These are phyloP conservation scores for Ceratina australensis DNA, from an alignment of 1,140 invertebrate genomes.

Conservation along the genomic window DNA sequence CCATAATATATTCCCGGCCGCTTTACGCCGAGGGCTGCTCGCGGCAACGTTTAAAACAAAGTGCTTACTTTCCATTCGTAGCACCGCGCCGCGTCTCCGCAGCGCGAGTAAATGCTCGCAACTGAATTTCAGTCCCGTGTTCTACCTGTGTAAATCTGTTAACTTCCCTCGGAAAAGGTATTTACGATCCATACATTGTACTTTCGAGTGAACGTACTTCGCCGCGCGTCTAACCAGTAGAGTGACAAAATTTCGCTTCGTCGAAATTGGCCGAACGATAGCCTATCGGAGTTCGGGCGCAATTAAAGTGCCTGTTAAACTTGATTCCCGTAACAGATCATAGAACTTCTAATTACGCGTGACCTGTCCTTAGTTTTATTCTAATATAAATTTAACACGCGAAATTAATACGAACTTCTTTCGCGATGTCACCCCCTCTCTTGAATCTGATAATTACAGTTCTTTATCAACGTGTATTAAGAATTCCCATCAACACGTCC, in stretches of 20 bases:
- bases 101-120: slow-evolving; percentile 19
- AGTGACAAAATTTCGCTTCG: neutral
- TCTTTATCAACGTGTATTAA: no score
- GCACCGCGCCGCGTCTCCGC: neutral
- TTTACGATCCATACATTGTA: slow-evolving; percentile 12
- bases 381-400: no score
- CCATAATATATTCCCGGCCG: slow-evolving; percentile 28
- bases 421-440: no score
- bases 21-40: slow-evolving; percentile 11
- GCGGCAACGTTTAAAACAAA: slow-evolving; percentile 43
- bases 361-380: no score
- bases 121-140: slow-evolving; percentile 17
- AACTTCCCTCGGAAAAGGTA: slow-evolving; percentile 11
- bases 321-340: no score
- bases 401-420: no score
- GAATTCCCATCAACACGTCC: no score
- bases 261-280: slow-evolving; percentile 12
- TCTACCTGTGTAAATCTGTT: slow-evolving; percentile 32
- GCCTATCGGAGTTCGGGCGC: neutral
- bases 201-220: no score
- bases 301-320: no score
- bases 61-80: slow-evolving; percentile 29
- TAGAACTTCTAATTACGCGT: no score
- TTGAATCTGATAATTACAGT: no score
- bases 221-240: neutral